Evolutionary conservation across 2,888 invertebrate species (phyloP).

Genomic region (Lingula anatina): DNA sequence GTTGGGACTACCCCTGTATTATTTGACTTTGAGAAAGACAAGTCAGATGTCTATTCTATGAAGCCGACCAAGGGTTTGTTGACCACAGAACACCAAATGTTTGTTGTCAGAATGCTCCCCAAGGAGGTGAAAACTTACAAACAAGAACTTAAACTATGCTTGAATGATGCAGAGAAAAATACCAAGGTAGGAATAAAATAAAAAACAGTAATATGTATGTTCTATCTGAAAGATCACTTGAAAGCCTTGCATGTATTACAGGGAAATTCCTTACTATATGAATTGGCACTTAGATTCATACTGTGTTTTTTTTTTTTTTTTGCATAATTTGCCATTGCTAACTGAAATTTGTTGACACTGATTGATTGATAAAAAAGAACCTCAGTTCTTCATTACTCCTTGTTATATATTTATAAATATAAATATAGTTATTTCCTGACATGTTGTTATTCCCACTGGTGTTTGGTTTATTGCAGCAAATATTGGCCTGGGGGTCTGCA

Average conservation of each 20-base stretch:
- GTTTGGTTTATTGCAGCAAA: constrained; percentile 12
- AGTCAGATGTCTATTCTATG: constrained; percentile 29
- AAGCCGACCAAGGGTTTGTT: constrained; percentile 45
- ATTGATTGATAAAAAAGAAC: too few species aligned
- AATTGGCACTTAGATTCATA: too few species aligned
- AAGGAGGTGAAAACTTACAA: constrained; percentile 35
- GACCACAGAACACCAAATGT: constrained; percentile 34
- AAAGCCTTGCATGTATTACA: too few species aligned
- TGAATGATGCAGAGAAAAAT: constrained; percentile 44
- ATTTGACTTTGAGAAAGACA: constrained; percentile 38
- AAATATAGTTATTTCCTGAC: too few species aligned
- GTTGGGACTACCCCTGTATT: constrained; percentile 43
- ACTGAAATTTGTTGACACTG: too few species aligned
- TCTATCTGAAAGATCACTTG: too few species aligned
- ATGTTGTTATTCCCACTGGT: background rate
- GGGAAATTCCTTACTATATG: too few species aligned
- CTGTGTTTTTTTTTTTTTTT: too few species aligned
- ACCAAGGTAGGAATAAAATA: constrained; percentile 31
- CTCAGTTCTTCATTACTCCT: too few species aligned
- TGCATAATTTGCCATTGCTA: too few species aligned
- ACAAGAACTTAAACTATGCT: constrained; percentile 26
- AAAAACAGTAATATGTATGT: too few species aligned
- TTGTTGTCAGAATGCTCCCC: constrained; percentile 38
- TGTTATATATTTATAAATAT: too few species aligned
- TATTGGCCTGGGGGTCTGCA: constrained; percentile 33